phyloP scores from a whole-genome alignment of 2,113 vertebrate genomes.

The Lutjanus erythropterus region DNA sequence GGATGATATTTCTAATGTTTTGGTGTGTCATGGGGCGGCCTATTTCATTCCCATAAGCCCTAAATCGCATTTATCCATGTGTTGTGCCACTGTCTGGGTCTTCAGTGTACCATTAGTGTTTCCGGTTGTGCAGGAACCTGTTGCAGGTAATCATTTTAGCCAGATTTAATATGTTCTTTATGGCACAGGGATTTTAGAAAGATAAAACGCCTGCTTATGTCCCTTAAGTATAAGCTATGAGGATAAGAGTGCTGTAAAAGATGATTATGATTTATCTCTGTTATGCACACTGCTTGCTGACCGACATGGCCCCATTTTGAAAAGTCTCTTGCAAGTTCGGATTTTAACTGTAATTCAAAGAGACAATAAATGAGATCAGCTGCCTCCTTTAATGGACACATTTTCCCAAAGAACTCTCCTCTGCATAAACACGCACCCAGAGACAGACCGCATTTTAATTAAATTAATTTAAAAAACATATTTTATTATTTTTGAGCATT shows the following conservation, averaged over 20 bases:
- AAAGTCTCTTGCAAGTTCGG: not conserved
- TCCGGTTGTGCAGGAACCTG: slow-evolving; percentile 43
- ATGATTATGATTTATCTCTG: slow-evolving; percentile 28
- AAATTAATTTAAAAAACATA: too few species aligned
- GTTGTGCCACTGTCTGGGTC: slow-evolving; percentile 21
- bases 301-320: not conserved
- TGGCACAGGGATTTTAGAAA: slow-evolving; percentile 7
- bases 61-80: slow-evolving; percentile 21
- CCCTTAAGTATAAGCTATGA: slow-evolving; percentile 8
- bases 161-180: slow-evolving; percentile 26
- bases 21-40: not conserved
- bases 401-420: not conserved
- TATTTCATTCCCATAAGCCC: slow-evolving; percentile 15
- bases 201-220: slow-evolving; percentile 1
- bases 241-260: slow-evolving; percentile 7
- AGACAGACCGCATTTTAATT: too few species aligned
- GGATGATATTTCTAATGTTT: not conserved
- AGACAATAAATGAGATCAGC: slow-evolving; percentile 15
- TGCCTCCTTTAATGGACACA: not conserved
- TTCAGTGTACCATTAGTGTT: not conserved
- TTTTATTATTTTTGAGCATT: too few species aligned
- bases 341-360: slow-evolving; percentile 27
- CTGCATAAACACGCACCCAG: not conserved
- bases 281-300: slow-evolving; percentile 2
- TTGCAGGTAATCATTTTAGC: slow-evolving; percentile 54